phyloP scores from a whole-genome alignment of 2,888 invertebrate genomes.

The Zygogramma bicolorata region DNA sequence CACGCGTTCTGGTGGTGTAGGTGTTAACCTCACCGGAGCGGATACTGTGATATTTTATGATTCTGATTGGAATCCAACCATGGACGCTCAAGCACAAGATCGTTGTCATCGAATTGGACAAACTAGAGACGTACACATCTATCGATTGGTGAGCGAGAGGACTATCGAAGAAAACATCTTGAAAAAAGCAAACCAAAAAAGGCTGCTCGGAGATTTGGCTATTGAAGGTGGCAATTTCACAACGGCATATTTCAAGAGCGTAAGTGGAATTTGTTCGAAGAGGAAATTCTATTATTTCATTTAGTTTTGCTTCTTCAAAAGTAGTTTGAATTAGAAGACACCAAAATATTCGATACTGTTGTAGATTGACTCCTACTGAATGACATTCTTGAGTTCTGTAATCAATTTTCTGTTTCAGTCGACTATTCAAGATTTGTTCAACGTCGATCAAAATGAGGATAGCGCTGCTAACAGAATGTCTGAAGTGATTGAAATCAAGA shows the following conservation, averaged over 20 bases:
- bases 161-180: conserved; percentile 99
- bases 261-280: conserved; percentile 65
- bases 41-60: conserved; percentile 99
- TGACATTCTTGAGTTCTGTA: too few relatives aligned
- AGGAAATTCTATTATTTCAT: too few relatives aligned
- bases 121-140: conserved; percentile 98
- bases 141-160: conserved; percentile 94
- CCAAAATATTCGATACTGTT: too few relatives aligned
- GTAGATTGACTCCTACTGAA: too few relatives aligned
- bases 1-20: conserved; percentile 97
- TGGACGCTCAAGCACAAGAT: conserved; percentile 98
- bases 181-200: conserved; percentile 98
- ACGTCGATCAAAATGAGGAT: conserved; percentile 76
- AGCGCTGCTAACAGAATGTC: conserved; percentile 72
- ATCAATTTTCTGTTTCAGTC: conserved; percentile 69
- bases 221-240: conserved; percentile 99
- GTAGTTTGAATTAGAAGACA: too few relatives aligned
- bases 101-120: conserved; percentile 99
- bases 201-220: conserved; percentile 94
- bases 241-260: conserved; percentile 93
- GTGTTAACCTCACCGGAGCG: conserved; percentile 98
- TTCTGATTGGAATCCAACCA: conserved; percentile 99
- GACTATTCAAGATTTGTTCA: conserved; percentile 94
- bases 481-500: conserved; percentile 70
- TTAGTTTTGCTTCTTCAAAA: too few relatives aligned